phyloP scores from a whole-genome alignment of 2,888 invertebrate species.

The Globia sparganii region DNA sequence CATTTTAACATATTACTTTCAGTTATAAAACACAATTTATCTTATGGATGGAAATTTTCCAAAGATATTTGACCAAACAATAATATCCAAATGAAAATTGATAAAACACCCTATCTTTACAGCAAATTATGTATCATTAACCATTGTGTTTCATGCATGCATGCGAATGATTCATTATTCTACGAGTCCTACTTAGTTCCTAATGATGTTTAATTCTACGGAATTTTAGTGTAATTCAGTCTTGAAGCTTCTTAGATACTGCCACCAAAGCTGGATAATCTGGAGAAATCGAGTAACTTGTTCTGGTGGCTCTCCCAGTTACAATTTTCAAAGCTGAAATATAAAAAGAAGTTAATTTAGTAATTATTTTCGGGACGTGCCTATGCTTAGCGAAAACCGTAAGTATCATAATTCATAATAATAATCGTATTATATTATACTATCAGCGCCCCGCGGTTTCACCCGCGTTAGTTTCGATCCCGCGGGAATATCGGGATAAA shows the following conservation, averaged over 20 bases:
- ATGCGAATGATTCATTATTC: constrained; percentile 33
- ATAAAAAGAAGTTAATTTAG: not conserved
- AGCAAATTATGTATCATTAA: constrained; percentile 1
- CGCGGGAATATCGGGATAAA: too few species aligned
- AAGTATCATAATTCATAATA: not conserved
- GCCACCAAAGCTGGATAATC: constrained; percentile 44
- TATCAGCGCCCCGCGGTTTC: too few species aligned
- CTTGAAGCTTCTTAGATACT: constrained; percentile 65
- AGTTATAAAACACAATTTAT: constrained; percentile 32
- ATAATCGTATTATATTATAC: too few species aligned
- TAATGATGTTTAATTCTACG: constrained; percentile 52
- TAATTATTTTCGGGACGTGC: not conserved
- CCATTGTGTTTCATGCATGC: constrained; percentile 7
- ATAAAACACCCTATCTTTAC: constrained; percentile 20
- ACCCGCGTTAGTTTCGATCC: too few species aligned
- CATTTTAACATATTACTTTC: not conserved
- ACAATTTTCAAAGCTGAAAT: constrained; percentile 71
- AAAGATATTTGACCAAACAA: constrained; percentile 3
- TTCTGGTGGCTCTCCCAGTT: constrained; percentile 47
- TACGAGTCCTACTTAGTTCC: constrained; percentile 45
- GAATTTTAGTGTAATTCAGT: constrained; percentile 70
- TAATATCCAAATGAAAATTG: not conserved
- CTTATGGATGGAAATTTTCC: not conserved
- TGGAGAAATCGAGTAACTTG: constrained; percentile 38
- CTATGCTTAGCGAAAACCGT: not conserved